Evolutionary conservation across 1,140 invertebrate genomes (phyloP).

Genomic region (Drosophila punjabiensis): DNA sequence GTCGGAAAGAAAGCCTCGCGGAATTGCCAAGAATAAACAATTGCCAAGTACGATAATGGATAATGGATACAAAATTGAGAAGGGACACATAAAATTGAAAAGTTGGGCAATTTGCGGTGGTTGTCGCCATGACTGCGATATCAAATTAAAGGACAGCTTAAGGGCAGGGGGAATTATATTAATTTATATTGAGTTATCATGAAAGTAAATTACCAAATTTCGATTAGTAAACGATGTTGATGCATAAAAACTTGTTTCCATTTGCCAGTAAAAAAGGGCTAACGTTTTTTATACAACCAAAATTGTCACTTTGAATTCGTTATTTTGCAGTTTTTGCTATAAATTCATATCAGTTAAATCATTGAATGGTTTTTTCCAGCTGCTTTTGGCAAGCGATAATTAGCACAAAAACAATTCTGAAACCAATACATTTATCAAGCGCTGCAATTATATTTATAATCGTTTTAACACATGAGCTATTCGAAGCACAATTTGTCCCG

Average conservation of each 20-base stretch:
- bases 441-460: conserved; percentile 30
- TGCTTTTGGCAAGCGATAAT: conserved; percentile 22
- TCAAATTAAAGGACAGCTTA: neutral
- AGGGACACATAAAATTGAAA: conserved; percentile 5
- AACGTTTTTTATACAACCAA: neutral
- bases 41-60: conserved; percentile 13
- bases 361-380: neutral
- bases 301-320: neutral
- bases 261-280: neutral
- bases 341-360: neutral
- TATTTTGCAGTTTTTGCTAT: conserved; percentile 1
- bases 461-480: conserved; percentile 20
- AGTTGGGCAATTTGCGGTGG: conserved; percentile 6
- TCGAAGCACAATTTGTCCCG: conserved; percentile 3
- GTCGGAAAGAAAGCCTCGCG: conserved; percentile 1
- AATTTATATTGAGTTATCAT: conserved; percentile 6
- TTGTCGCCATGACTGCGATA: neutral
- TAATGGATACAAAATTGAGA: conserved; percentile 16
- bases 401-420: conserved; percentile 11
- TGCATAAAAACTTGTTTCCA: neutral
- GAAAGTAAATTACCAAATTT: neutral
- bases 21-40: conserved; percentile 11
- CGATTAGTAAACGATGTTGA: neutral
- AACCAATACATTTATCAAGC: conserved; percentile 25
- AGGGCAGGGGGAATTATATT: neutral